These are phyloP conservation scores for Ommatoiulus sabulosus DNA, from an alignment of 2,888 invertebrate species.

Conservation along the genomic window DNA sequence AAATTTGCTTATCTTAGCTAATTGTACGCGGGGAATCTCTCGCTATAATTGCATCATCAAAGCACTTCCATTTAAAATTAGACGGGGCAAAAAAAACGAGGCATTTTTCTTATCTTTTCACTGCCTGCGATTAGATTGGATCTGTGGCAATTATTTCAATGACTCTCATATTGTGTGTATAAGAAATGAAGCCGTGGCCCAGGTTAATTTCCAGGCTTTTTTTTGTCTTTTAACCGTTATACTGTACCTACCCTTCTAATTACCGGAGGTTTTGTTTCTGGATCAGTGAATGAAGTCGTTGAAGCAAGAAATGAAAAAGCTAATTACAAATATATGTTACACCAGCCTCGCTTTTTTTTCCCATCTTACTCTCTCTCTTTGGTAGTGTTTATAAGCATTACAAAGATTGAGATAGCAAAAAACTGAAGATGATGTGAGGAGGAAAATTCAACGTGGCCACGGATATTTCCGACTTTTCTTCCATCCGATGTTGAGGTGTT, in stretches of 20 bases:
- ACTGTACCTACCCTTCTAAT: constrained; percentile 42
- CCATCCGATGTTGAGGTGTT: background rate
- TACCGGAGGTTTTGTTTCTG: constrained; percentile 49
- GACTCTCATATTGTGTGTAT: constrained; percentile 34
- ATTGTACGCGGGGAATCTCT: constrained; percentile 14
- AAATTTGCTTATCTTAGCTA: constrained; percentile 34
- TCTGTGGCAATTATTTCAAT: constrained; percentile 34
- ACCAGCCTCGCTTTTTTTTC: background rate
- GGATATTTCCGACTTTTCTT: background rate
- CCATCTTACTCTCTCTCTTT: background rate
- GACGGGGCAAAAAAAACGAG: constrained; percentile 14
- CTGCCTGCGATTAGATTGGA: constrained; percentile 34
- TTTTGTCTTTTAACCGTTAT: constrained; percentile 47
- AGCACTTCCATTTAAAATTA: constrained; percentile 34
- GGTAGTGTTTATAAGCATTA: background rate
- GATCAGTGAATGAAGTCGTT: constrained; percentile 47
- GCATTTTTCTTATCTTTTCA: constrained; percentile 23
- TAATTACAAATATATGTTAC: constrained; percentile 45
- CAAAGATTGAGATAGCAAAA: constrained; percentile 25
- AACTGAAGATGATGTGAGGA: constrained; percentile 10
- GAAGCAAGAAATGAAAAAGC: constrained; percentile 50
- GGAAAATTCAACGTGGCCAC: background rate
- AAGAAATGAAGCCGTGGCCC: constrained; percentile 34
- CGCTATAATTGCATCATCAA: constrained; percentile 34
- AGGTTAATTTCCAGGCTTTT: constrained; percentile 32